These are phyloP conservation scores for Lomographa bimaculata DNA, from an alignment of 2,888 invertebrate species.

Conservation along the genomic window DNA sequence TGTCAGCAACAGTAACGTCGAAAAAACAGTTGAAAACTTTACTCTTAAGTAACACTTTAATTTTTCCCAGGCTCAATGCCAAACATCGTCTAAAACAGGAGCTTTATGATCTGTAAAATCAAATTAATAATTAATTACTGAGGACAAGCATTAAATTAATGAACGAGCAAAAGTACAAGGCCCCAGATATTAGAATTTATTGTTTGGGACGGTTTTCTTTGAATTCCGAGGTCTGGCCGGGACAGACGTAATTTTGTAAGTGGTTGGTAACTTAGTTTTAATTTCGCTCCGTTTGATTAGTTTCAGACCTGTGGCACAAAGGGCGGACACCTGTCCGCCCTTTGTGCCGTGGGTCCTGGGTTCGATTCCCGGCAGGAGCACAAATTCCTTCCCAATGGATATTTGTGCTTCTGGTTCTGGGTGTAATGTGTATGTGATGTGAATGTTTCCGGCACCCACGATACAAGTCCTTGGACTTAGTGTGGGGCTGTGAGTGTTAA, in stretches of 20 bases:
- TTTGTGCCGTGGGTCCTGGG: too few relatives aligned
- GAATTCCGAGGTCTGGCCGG: conserved; percentile 22
- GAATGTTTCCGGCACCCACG: too few relatives aligned
- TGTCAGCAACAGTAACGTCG: too few relatives aligned
- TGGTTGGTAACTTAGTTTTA: conserved; percentile 3
- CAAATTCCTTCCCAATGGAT: too few relatives aligned
- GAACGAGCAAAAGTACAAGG: conserved; percentile 26
- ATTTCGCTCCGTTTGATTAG: neutral
- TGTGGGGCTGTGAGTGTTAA: too few relatives aligned
- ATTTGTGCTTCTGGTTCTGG: too few relatives aligned
- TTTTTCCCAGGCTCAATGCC: conserved; percentile 5
- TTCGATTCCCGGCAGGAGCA: too few relatives aligned
- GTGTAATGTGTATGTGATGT: too few relatives aligned
- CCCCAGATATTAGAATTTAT: conserved; percentile 31
- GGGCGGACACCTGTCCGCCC: too few relatives aligned
- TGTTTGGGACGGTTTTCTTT: conserved; percentile 25
- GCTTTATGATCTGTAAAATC: conserved; percentile 36
- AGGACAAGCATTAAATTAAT: conserved; percentile 36
- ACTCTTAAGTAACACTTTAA: too few relatives aligned
- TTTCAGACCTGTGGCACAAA: neutral
- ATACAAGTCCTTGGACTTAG: too few relatives aligned
- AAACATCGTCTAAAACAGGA: conserved; percentile 21
- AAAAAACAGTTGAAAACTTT: too few relatives aligned
- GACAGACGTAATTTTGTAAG: conserved; percentile 30
- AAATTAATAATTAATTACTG: conserved; percentile 40